Base-by-base conservation (phyloP, 2,888 invertebrate genomes). In the Hydrotaea cyrtoneurina region DNA sequence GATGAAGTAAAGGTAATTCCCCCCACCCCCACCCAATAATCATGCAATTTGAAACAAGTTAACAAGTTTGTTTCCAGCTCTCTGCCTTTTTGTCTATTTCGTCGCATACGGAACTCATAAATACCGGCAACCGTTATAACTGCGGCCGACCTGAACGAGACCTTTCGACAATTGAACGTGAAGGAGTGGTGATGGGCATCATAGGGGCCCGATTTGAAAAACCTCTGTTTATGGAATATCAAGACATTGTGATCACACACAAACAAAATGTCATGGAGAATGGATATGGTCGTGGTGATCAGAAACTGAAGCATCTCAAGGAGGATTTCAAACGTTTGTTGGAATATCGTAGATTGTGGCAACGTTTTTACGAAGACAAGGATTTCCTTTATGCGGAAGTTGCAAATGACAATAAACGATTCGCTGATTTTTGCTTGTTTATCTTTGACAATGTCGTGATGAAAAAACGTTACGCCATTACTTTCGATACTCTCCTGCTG, bases 401-500 rank as follows among this genome's bases (percentile, higher is more conserved):
- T 7, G 7, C 36, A 0, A 11, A 10, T 0, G 62, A 90, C 26
- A 74, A 81, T 46, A 36, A 8, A 53, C 86, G 86, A 78, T 87
- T 86, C 17, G 31, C 85, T 26, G 0, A 11, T 0, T 82, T 81
- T 80, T 43, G 39, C 13, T 4, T 4, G 31, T 2, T 4, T 31
- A 83, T 87, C 43, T 89, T 89, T 31, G 89, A 89, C 71, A 88
- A 87, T 86, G 72, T 88, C 8, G 64, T 88, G 5, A 89, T 86
- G 88, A 88, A 82, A 39, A 89, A 88, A 86, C 90, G 94, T 26
- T 87, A 94, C 39, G 90, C 92, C 19, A 90, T 94, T 0, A 89
- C 94, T 0, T 93, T 94, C 0, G 95, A 95, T 86, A 94, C 94
- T 0, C 92, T 94, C 5, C 88, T 95, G 0, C 86, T 94, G 13